phyloP scores from a whole-genome alignment of 2,888 invertebrate genomes.

The Cheilosia urbana region DNA sequence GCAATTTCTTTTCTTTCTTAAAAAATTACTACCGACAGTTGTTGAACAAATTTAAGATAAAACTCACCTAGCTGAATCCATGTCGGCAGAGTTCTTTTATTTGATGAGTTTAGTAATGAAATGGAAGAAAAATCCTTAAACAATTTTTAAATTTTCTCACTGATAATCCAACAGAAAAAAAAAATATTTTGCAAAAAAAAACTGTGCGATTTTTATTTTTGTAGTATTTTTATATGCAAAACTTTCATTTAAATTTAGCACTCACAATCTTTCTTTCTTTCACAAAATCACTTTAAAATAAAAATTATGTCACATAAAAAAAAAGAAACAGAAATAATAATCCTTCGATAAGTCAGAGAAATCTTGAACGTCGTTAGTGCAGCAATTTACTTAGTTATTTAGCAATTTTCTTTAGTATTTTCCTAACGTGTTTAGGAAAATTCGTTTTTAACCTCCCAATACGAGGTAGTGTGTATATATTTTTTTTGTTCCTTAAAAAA shows the following conservation, averaged over 20 bases:
- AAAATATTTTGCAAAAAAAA: slow-evolving; percentile 9
- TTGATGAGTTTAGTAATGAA: slow-evolving; percentile 15
- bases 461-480: slow-evolving; percentile 33
- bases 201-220: slow-evolving; percentile 23
- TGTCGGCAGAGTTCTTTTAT: slow-evolving; percentile 45
- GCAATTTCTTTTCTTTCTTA: slow-evolving; percentile 17
- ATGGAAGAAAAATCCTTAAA: slow-evolving; percentile 32
- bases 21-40: no score
- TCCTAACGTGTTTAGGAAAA: slow-evolving; percentile 30
- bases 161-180: slow-evolving; percentile 62
- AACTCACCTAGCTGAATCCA: slow-evolving; percentile 71
- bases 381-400: slow-evolving; percentile 16
- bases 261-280: slow-evolving; percentile 26
- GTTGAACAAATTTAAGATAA: background rate
- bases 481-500: slow-evolving; percentile 31
- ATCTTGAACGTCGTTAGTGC: slow-evolving; percentile 33
- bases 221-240: slow-evolving; percentile 3
- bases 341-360: slow-evolving; percentile 54
- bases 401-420: slow-evolving; percentile 5
- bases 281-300: slow-evolving; percentile 46
- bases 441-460: slow-evolving; percentile 53
- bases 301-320: slow-evolving; percentile 49
- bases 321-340: slow-evolving; percentile 32
- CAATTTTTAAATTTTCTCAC: slow-evolving; percentile 32
- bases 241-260: slow-evolving; percentile 20